Conservation (phyloP, 30 jellyfish, hydroid and myxozoan species). For the Cassiopea xamachana region DNA sequence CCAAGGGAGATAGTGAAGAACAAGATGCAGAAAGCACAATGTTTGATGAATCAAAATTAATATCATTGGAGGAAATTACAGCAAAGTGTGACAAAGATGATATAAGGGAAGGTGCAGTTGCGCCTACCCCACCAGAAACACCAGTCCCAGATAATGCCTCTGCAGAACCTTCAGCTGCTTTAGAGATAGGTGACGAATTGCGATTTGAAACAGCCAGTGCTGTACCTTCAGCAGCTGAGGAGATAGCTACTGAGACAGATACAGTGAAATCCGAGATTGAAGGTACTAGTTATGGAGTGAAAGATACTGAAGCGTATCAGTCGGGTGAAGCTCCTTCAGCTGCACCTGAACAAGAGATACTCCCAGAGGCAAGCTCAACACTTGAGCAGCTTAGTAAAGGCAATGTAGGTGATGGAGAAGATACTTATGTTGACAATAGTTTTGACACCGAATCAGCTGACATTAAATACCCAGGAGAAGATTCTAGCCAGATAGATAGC, state of each 20-base stretch:
- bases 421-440: background rate
- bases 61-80: conserved; percentile 58
- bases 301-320: background rate
- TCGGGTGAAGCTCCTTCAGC: background rate
- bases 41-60: conserved; percentile 57
- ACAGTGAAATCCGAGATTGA: background rate
- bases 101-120: conserved; percentile 73
- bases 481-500: too few relatives aligned
- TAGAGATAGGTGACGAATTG: conserved; percentile 8
- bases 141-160: conserved; percentile 60
- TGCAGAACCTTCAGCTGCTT: conserved; percentile 2
- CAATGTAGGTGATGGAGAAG: background rate
- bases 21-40: conserved; percentile 34
- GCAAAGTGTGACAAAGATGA: conserved; percentile 69
- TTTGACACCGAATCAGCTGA: too few relatives aligned
- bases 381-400: background rate
- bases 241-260: background rate
- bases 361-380: background rate
- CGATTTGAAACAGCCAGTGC: conserved; percentile 14
- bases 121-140: conserved; percentile 79
- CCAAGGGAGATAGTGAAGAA: conserved; percentile 25
- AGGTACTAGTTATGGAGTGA: background rate
- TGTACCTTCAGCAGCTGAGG: conserved; percentile 25
- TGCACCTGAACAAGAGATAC: background rate
- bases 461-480: too few relatives aligned